Evolutionary conservation across 2,797 vertebrate species (phyloP), one percentile per base, ranked within the genome.

Genomic region (Hylomyscus alleni): DNA sequence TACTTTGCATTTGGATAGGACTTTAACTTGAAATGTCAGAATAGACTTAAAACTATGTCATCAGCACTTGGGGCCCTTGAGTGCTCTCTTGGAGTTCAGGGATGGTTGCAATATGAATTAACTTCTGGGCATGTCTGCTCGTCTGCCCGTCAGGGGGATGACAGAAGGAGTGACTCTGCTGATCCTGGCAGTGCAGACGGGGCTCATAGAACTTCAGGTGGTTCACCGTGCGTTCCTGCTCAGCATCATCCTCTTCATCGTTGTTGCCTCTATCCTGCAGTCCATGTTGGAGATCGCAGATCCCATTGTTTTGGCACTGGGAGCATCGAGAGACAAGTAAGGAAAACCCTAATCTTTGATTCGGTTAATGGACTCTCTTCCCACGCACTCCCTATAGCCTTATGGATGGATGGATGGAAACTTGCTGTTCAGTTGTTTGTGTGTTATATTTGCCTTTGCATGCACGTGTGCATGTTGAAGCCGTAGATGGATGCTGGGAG

Each of bases 231-330:
- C 99, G 0, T 99, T 99, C 98, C 99, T 99, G 82, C 99, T 99
- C 96, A 99, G 99, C 98, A 99, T 99, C 98, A 99, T 99, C 98
- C 99, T 99, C 97, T 99, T 99, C 98, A 99, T 99, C 58, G 99
- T 99, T 50, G 99, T 99, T 52, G 99, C 99, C 54, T 99, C 99
- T 94, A 99, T 99, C 95, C 98, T 99, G 65, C 99, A 99, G 98
- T 99, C 99, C 65, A 99, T 99, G 99, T 97, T 99, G 98, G 99
- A 99, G 98, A 99, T 99, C 20, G 99, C 99, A 60, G 99, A 99
- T 98, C 99, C 99, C 89, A 99, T 99, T 96, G 99, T 99, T 84
- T 98, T 99, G 98, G 99, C 99, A 0, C 95, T 99, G 95, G 99
- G 99, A 97, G 99, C 99, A 69, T 99, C 99, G 95, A 99, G 99